Evolutionary conservation across 2,797 vertebrate species (phyloP).

Genomic region (Macropus fuliginosus): DNA sequence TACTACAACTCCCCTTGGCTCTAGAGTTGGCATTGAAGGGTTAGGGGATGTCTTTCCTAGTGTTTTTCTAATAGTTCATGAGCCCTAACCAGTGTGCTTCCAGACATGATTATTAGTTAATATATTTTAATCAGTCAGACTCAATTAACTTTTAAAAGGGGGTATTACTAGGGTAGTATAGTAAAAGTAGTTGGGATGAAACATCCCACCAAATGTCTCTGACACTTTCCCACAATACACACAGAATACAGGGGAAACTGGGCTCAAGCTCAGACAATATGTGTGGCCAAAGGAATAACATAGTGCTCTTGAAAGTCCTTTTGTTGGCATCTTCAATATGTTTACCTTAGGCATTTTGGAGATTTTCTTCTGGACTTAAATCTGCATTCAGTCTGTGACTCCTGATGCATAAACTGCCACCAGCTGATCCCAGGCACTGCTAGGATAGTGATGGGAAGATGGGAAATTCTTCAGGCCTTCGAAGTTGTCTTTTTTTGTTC

Average conservation of each 20-base stretch:
- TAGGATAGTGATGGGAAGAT: constrained; percentile 2
- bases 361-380: not conserved
- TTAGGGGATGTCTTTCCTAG: not conserved
- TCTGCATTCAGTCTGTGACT: not conserved
- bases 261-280: not conserved
- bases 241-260: not conserved
- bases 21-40: not conserved
- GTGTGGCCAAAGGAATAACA: not conserved
- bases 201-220: not conserved
- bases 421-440: constrained; percentile 6
- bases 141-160: not conserved
- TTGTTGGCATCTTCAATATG: not conserved
- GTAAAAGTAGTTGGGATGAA: not conserved
- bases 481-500: not conserved
- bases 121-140: not conserved
- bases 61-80: not conserved
- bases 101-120: not conserved
- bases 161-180: not conserved
- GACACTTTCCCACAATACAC: not conserved
- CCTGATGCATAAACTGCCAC: not conserved
- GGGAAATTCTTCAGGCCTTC: constrained; percentile 1
- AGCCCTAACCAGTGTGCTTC: not conserved
- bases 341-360: not conserved
- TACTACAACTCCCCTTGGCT: not conserved
- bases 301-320: not conserved